Base-by-base conservation (phyloP, 2,888 invertebrate genomes). In the Drosophila peninsularis region DNA sequence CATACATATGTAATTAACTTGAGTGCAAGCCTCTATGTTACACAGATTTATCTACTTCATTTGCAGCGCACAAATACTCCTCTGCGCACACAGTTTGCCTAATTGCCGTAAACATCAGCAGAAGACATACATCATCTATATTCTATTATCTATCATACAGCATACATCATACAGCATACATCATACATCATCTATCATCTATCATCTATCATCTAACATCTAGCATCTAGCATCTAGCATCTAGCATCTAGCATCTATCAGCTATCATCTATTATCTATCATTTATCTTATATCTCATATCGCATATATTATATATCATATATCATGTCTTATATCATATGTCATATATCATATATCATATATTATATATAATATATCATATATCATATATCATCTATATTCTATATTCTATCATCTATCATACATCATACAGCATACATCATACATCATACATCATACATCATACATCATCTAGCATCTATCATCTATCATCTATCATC, bases 1-100 rank as follows among this genome's bases (percentile, higher is more conserved):
- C 32, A 54, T 44, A 19, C 49, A 42, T 27, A 14, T 47, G 47
- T n/a, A 44, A 32, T 32, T 24, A 44, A 17, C 52, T 17, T 19
- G 11, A 37, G 37, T 32, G 52, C 42, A 13, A 34, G 1, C n/a
- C 19, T 21, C 7, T n/a, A 34, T 32, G n/a, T 24, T 14, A 21
- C 36, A n/a, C 17, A 1, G 34, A 30, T 45, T 36, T 37, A 56
- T 47, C 45, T 4, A 4, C 45, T 10, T 19, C 45, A 36, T 5
- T 13, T 56, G 13, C 24, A 5, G 7, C 24, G 7, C 17, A 7
- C 27, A 56, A 27, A 56, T 56, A 27, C 13, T 36, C 13, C 7
- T 14, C 39, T 14, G 10, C 27, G 14, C 5, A 19, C 19, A 19
- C n/a, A 41, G 5, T 41, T 30, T 32, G 3, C 4, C 36, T 24